A percentile compares a stretch with the other conserved stretches of the same genome.
Conservation (phyloP, 2,797 vertebrate species). For the Hydrophis major region DNA sequence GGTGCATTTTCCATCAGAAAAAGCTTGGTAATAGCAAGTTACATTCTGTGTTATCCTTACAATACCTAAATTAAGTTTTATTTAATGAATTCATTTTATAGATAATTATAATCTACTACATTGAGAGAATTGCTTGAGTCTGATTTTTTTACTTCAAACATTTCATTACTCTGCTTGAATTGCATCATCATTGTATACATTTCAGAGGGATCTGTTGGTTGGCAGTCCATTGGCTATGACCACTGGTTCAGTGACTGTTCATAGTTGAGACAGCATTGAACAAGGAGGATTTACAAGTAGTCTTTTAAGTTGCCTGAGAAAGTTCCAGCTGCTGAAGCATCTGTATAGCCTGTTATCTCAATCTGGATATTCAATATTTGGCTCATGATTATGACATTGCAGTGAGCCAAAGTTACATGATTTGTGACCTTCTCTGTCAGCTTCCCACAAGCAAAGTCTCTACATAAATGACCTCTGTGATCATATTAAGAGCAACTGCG, state of each 20-base stretch:
- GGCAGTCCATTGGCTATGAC: neutral
- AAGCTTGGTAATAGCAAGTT: too few species aligned
- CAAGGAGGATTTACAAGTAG: neutral
- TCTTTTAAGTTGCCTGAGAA: neutral
- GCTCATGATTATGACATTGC: neutral
- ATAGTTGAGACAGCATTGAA: neutral
- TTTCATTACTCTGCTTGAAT: neutral
- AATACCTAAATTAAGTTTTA: too few species aligned
- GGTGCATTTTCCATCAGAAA: too few species aligned
- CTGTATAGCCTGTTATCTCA: neutral
- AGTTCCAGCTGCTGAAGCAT: neutral
- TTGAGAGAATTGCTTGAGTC: too few species aligned
- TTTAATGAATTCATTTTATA: too few species aligned
- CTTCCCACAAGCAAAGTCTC: neutral
- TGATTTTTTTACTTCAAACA: too few species aligned
- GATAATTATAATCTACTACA: too few species aligned
- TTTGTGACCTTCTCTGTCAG: neutral
- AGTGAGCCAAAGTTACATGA: neutral
- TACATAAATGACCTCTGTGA: too few species aligned
- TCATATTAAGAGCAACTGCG: too few species aligned
- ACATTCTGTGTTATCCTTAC: too few species aligned
- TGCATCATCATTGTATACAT: neutral
- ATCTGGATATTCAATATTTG: neutral
- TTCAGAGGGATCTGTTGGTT: neutral
- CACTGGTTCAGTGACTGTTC: neutral